A percentile compares a stretch with the other conserved stretches of the same genome.
Evolutionary conservation across 1,140 invertebrate species (phyloP).

Genomic region (Vanessa tameamea): DNA sequence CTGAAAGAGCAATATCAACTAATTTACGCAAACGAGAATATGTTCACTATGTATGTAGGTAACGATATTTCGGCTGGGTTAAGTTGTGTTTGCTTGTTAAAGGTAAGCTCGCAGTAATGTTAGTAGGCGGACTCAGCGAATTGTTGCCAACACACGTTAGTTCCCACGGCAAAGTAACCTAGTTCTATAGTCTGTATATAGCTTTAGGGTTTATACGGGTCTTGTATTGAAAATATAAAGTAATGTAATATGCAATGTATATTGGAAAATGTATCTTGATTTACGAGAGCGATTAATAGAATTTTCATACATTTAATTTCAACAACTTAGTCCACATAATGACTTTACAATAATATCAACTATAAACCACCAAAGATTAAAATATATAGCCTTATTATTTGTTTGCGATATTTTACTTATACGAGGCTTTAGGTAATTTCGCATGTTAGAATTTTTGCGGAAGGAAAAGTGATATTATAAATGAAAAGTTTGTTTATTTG

Average conservation of each 20-base stretch:
- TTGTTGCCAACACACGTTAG: constrained; percentile 20
- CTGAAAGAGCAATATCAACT: too few relatives aligned
- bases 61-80: constrained; percentile 21
- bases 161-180: constrained; percentile 36
- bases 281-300: too few relatives aligned
- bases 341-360: too few relatives aligned
- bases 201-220: constrained; percentile 31
- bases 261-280: not conserved
- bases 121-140: constrained; percentile 26
- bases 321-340: too few relatives aligned
- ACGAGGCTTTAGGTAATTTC: too few relatives aligned
- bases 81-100: constrained; percentile 32
- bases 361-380: too few relatives aligned
- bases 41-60: not conserved
- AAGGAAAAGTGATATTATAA: too few relatives aligned
- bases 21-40: not conserved
- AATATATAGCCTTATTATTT: too few relatives aligned
- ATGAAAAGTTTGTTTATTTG: too few relatives aligned
- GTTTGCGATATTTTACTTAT: too few relatives aligned
- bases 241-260: not conserved
- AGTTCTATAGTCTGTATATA: constrained; percentile 27
- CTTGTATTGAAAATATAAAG: constrained; percentile 23
- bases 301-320: too few relatives aligned
- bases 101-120: constrained; percentile 25
- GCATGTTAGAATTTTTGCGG: too few relatives aligned